Conservation (phyloP, 1,140 invertebrate genomes). For the Amphibalanus amphitrite region DNA sequence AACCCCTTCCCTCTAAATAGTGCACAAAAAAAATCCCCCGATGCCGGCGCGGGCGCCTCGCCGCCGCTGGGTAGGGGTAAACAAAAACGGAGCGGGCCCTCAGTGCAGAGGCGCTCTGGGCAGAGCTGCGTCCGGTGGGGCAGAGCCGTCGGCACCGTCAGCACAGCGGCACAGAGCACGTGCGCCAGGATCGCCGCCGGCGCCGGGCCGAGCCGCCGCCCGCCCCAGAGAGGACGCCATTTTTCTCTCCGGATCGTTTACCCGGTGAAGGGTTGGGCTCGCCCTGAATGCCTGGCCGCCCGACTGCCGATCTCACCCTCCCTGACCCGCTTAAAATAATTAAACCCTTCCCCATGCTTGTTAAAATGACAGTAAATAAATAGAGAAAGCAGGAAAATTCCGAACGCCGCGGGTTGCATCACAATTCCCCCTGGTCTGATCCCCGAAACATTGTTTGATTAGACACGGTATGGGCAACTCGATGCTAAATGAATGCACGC, state of each 20-base stretch:
- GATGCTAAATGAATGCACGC: too few species aligned
- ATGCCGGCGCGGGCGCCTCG: not conserved
- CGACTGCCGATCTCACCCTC: not conserved
- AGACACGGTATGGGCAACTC: too few species aligned
- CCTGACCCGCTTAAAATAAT: not conserved
- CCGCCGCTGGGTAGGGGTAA: not conserved
- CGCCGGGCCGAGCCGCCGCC: too few species aligned
- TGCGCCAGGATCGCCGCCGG: too few species aligned
- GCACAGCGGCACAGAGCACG: not conserved
- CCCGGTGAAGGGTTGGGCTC: not conserved
- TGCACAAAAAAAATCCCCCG: not conserved
- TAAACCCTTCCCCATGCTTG: not conserved
- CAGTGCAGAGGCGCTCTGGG: not conserved
- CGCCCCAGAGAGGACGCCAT: too few species aligned
- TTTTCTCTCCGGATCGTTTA: too few species aligned
- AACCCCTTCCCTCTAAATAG: not conserved
- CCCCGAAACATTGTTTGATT: too few species aligned
- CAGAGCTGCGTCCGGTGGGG: too few species aligned
- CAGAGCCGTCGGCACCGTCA: not conserved
- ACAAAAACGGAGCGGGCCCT: not conserved
- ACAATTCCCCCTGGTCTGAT: not conserved
- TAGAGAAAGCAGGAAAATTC: not conserved
- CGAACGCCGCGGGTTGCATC: not conserved
- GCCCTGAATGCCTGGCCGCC: not conserved
- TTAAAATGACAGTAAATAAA: conserved; percentile 1